Base-by-base conservation (phyloP, 2,888 invertebrate genomes). In the Reticulitermes lucifugus region DNA sequence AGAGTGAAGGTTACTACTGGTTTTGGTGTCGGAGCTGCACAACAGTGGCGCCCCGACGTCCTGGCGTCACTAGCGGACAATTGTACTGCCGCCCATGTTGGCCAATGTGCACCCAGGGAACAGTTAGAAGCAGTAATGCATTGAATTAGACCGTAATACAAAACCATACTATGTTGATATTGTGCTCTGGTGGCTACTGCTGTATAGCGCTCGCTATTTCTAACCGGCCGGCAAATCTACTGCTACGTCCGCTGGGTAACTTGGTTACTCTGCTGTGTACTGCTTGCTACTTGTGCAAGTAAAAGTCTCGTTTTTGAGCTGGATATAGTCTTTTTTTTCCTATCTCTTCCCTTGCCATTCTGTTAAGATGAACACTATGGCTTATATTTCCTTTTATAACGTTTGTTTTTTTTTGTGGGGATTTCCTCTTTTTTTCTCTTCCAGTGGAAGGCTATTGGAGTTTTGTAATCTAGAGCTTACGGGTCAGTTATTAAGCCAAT, bases 111-210 rank as follows among this genome's bases (percentile, higher is more conserved):
- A 89, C 89, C 91, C 87, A 86, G 91, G 90, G 91, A 89, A 90
- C 91, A 90, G 91, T 91, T 91, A 91, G 90, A 90, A 90, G 90
- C 90, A 90, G 91, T 92, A 92, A 92, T 92, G 92, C 92, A 92
- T 92, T 92, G 92, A 92, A 92, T 92, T 92, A 92, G 92, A 92
- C 92, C 91, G 92, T 92, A 92, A 92, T 92, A 92, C 91, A 83
- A 85, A 85, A 85, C 85, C 85, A 79, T 85, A 73, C 83, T 85
- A 85, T 85, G 85, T 85, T 85, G 85, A 83, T 85, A 85, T 85
- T 85, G 83, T 71, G 85, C 85, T 85, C 85, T 83, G 71, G 85
- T 71, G 85, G 71, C 83, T 59, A 77, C 60, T 71, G 55, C 79
- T 14, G 77, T 77, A 77, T 46, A 77, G 77, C 51, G 35, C 46